These are phyloP conservation scores for Littorina saxatilis DNA, from an alignment of 1,140 invertebrate species.

Conservation along the genomic window DNA sequence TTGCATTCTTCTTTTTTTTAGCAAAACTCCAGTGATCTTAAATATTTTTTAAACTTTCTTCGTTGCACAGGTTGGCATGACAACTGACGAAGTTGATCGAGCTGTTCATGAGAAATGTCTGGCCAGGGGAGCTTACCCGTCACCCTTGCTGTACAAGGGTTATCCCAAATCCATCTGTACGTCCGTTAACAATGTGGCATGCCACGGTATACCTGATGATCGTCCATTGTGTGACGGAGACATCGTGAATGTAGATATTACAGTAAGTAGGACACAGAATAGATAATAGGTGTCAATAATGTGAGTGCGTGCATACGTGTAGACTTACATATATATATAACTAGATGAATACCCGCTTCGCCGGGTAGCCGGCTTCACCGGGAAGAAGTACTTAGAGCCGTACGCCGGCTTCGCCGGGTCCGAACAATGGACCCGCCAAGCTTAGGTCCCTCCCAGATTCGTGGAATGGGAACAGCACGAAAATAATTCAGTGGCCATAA, in stretches of 20 bases:
- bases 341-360: too few relatives aligned
- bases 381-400: too few relatives aligned
- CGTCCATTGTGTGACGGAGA: conserved; percentile 88
- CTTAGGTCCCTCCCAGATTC: too few relatives aligned
- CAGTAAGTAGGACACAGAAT: conserved; percentile 80
- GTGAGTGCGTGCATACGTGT: not conserved
- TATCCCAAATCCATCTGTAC: conserved; percentile 97
- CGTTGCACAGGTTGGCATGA: conserved; percentile 83
- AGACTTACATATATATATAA: too few relatives aligned
- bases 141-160: conserved; percentile 88
- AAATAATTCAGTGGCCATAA: too few relatives aligned
- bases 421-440: too few relatives aligned
- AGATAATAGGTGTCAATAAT: not conserved
- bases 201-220: conserved; percentile 95
- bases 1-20: conserved; percentile 14
- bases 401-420: too few relatives aligned
- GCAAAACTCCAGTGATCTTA: too few relatives aligned
- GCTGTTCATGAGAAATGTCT: conserved; percentile 84
- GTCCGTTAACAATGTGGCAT: conserved; percentile 95
- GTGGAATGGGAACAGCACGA: too few relatives aligned
- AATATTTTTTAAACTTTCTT: not conserved
- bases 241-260: conserved; percentile 94
- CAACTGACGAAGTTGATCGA: conserved; percentile 91
- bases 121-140: conserved; percentile 89
- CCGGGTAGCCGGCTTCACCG: too few relatives aligned